A percentile compares a stretch with the other conserved stretches of the same genome.
Conservation (phyloP, 2,888 invertebrate genomes). For the Congeria kusceri region DNA sequence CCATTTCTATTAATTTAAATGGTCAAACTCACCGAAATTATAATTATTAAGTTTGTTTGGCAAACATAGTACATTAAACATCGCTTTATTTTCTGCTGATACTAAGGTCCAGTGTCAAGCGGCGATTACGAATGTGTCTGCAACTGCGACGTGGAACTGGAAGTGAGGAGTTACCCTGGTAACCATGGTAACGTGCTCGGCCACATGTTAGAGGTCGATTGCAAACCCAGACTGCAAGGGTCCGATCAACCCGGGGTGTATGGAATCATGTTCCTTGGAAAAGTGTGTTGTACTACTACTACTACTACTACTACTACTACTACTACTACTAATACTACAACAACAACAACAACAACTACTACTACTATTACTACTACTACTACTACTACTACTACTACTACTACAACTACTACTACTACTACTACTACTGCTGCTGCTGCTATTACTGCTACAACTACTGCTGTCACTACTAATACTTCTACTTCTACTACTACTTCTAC, state of each 20-base stretch:
- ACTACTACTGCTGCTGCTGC: background rate
- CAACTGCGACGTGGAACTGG: constrained; percentile 34
- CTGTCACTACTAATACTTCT: no score
- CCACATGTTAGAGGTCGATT: constrained; percentile 48
- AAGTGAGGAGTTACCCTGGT: constrained; percentile 6
- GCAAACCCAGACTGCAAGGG: constrained; percentile 17
- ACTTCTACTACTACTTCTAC: constrained; percentile 10
- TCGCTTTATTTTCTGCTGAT: no score
- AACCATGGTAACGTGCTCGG: constrained; percentile 11
- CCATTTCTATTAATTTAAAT: no score
- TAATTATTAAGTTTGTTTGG: no score
- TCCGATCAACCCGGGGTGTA: background rate
- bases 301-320: background rate
- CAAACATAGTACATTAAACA: no score
- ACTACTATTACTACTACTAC: background rate
- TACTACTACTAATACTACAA: no score
- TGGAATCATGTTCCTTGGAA: no score
- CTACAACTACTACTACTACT: background rate
- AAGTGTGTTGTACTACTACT: background rate
- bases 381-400: background rate
- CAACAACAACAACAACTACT: no score
- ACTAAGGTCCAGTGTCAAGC: background rate
- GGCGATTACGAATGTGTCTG: constrained; percentile 46
- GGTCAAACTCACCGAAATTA: no score
- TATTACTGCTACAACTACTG: no score